These are phyloP conservation scores for Grapholita molesta DNA, from an alignment of 1,140 invertebrate genomes.

Conservation along the genomic window DNA sequence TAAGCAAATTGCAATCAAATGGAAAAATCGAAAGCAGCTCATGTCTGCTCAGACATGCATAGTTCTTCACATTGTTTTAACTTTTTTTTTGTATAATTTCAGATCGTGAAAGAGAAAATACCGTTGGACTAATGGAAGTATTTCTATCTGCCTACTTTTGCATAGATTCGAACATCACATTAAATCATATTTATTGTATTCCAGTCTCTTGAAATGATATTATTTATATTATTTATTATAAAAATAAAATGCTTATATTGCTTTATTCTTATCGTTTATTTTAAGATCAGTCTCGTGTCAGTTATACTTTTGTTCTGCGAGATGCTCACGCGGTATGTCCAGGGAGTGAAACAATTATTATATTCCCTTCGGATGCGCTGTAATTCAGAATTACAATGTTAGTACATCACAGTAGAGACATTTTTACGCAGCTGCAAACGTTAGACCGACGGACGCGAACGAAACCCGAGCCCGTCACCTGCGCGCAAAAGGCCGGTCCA, in stretches of 20 bases:
- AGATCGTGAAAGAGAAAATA: slow-evolving; percentile 81
- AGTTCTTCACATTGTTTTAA: neutral
- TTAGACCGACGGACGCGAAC: too few species aligned
- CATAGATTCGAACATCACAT: neutral
- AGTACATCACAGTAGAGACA: too few species aligned
- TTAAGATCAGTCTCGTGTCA: neutral
- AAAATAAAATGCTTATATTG: slow-evolving; percentile 7
- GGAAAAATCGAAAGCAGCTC: neutral
- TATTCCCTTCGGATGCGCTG: too few species aligned
- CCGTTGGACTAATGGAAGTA: slow-evolving; percentile 71
- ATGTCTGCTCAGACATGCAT: neutral
- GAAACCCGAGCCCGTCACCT: slow-evolving; percentile 33
- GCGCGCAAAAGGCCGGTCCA: slow-evolving; percentile 65
- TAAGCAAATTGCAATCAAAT: too few species aligned
- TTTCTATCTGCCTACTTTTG: neutral
- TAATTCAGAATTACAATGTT: too few species aligned
- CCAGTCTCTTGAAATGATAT: slow-evolving; percentile 16
- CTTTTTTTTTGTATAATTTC: slow-evolving; percentile 54
- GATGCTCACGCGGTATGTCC: too few species aligned
- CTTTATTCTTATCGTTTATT: slow-evolving; percentile 14
- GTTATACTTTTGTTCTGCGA: too few species aligned
- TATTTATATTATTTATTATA: slow-evolving; percentile 6
- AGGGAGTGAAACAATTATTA: too few species aligned
- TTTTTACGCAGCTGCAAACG: too few species aligned
- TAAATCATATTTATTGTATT: neutral